Evolutionary conservation across 35 echinoderm and acorn worm genomes (phyloP), one percentile per base, ranked within the genome.

Genomic region (Strongylocentrotus purpuratus): DNA sequence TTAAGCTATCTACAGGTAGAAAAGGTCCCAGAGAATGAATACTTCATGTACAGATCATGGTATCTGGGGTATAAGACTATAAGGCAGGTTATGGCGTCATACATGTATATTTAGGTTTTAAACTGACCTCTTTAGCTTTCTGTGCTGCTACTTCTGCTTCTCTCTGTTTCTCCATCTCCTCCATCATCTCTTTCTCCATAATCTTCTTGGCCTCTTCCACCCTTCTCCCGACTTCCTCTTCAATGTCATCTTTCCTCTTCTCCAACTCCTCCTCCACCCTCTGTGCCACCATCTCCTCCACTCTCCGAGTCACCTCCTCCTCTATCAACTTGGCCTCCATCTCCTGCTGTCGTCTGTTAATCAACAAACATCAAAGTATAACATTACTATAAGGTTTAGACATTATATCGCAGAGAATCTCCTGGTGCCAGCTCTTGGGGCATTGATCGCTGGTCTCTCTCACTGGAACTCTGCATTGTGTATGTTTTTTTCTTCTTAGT

Each of bases 201-300:
- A 97, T 96, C 46, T 94, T 78, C 95, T 97, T 99, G 46, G 98
- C 98, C 60, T 99, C 98, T 61, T 99, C 98, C 70, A 99, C 98
- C 20, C 98, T 92, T 20, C 97, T 95, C 28, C 96, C 70, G 17
- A 99, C 98, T 89, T 99, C 98, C 60, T 96, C 97, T 85, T 99
- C 98, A 7, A 99, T 96, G 35, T 99, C 98, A 86, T 99, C 98
- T 94, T 97, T 96, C 33, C 96, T 96, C 92, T 99, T 99, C 94
- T 99, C 98, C 33, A 99, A 61, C 86, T 99, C 98, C 85, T 97
- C 96, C 92, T 96, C 97, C 0, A 99, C 97, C 71, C 98, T 88
- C 71, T 99, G 96, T 33, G 95, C 96, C 35, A 99, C 95, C 93
- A 99, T 96, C 90, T 99, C 98, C 59, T 99, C 98, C 32, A 99